Evolutionary conservation across 2,888 invertebrate genomes (phyloP).

Genomic region (Eupithecia pulchellata): DNA sequence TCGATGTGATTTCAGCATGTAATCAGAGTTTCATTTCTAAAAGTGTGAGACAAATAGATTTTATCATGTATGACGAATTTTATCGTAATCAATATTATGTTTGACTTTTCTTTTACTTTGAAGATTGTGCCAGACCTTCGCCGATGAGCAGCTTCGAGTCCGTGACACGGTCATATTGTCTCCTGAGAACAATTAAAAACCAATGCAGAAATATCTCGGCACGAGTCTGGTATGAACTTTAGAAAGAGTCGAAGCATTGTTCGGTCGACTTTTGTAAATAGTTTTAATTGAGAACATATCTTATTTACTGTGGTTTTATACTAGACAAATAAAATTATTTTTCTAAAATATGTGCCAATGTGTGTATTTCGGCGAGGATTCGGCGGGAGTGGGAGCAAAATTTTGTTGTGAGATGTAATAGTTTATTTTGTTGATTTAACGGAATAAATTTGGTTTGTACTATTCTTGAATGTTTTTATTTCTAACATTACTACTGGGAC

Average conservation of each 20-base stretch:
- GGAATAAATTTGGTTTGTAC: conserved; percentile 51
- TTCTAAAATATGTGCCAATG: conserved; percentile 49
- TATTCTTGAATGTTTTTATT: conserved; percentile 35
- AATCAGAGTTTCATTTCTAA: conserved; percentile 25
- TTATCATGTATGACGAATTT: conserved; percentile 40
- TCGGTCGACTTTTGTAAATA: conserved; percentile 43
- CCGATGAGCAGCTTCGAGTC: neutral
- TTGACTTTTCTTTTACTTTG: conserved; percentile 33
- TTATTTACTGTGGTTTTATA: conserved; percentile 46
- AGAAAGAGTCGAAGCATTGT: conserved; percentile 31
- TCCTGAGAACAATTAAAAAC: neutral
- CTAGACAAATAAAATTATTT: conserved; percentile 46
- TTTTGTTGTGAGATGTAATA: conserved; percentile 47
- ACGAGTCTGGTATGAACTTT: conserved; percentile 22
- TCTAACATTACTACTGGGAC: neutral
- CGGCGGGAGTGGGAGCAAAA: conserved; percentile 42
- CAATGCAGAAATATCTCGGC: conserved; percentile 1
- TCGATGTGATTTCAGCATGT: conserved; percentile 30
- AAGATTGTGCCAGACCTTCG: conserved; percentile 14
- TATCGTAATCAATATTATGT: conserved; percentile 38
- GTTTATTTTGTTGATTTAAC: conserved; percentile 50
- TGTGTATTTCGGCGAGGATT: conserved; percentile 39
- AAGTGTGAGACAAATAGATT: conserved; percentile 29
- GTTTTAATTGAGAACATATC: conserved; percentile 47
- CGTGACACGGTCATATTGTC: neutral